Evolutionary conservation across 1,140 invertebrate species (phyloP).

Genomic region (Drosophila arizonae): DNA sequence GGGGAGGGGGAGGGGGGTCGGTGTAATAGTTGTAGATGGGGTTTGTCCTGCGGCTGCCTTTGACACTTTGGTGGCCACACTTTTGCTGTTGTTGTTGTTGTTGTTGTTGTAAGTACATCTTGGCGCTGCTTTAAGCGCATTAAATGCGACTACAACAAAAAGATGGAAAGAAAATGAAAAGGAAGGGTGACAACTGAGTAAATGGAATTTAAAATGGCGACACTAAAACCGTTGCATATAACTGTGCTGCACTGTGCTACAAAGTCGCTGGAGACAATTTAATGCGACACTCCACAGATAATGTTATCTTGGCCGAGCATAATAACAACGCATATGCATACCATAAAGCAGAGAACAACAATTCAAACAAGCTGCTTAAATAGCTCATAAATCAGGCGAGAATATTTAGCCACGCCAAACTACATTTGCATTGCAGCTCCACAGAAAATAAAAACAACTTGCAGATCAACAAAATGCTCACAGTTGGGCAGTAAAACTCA

Average conservation of each 20-base stretch:
- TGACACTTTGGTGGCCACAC: constrained; percentile 58
- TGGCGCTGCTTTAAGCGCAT: constrained; percentile 59
- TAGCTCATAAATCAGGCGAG: not conserved
- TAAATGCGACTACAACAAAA: constrained; percentile 43
- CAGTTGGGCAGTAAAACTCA: not conserved
- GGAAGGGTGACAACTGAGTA: constrained; percentile 20
- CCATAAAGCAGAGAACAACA: not conserved
- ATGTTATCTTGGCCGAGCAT: not conserved
- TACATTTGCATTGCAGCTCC: not conserved
- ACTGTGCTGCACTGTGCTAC: constrained; percentile 17
- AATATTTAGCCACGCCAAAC: no score
- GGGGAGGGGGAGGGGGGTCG: not conserved
- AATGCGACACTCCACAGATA: not conserved
- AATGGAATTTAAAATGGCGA: constrained; percentile 43
- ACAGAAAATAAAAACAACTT: not conserved
- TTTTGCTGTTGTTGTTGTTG: constrained; percentile 11
- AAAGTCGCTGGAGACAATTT: not conserved
- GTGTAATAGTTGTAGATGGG: no score
- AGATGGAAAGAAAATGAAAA: no score
- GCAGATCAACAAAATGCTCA: not conserved
- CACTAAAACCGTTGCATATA: constrained; percentile 19
- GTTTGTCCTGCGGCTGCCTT: constrained; percentile 45
- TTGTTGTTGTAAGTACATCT: not conserved
- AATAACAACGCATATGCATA: constrained; percentile 3
- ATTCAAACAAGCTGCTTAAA: not conserved